These are phyloP conservation scores for Clitarchus hookeri DNA, from an alignment of 2,888 invertebrate species.

Conservation along the genomic window DNA sequence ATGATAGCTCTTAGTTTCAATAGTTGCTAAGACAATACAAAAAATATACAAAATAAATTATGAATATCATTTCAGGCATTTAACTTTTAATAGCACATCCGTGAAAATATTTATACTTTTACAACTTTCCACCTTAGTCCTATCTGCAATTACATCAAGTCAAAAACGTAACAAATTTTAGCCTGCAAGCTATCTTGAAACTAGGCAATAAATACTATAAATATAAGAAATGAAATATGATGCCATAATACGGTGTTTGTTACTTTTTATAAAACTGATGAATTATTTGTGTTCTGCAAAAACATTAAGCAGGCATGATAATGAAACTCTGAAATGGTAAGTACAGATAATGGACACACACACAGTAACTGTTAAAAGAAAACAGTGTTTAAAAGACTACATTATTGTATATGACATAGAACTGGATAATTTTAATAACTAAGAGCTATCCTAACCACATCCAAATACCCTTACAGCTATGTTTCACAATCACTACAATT, in stretches of 20 bases:
- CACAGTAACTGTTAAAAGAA: background rate
- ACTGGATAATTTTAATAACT: background rate
- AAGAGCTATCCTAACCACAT: conserved; percentile 14
- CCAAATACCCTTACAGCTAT: background rate
- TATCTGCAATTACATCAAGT: too few relatives aligned
- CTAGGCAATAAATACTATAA: background rate
- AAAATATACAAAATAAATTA: too few relatives aligned
- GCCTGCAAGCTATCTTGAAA: background rate
- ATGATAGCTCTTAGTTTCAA: too few relatives aligned
- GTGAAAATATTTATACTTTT: too few relatives aligned
- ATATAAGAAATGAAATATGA: background rate
- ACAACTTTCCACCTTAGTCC: too few relatives aligned
- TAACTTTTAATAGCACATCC: too few relatives aligned
- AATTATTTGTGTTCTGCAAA: background rate
- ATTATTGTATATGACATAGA: background rate
- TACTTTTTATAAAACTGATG: background rate
- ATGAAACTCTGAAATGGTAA: background rate
- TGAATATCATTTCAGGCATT: too few relatives aligned
- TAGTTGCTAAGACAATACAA: too few relatives aligned
- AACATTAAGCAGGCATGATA: background rate
- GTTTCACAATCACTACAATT: background rate
- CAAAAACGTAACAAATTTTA: too few relatives aligned
- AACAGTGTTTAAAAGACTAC: background rate
- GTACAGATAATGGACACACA: background rate
- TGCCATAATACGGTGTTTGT: background rate